phyloP scores from a whole-genome alignment of 2,113 vertebrate genomes.

The Cololabis saira region DNA sequence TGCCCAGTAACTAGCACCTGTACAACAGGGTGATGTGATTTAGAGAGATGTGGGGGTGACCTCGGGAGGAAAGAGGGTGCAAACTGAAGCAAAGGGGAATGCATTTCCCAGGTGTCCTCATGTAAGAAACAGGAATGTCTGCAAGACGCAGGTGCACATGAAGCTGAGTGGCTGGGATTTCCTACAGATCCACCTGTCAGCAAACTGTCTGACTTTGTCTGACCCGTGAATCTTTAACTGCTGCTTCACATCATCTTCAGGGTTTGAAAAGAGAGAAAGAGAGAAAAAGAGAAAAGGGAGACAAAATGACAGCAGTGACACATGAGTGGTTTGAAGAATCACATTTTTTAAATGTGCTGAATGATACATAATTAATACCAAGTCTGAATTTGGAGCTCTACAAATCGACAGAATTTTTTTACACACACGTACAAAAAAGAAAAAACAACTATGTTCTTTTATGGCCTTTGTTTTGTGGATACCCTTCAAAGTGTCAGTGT shows the following conservation, averaged over 20 bases:
- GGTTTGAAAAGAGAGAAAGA: too few relatives aligned
- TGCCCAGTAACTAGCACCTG: conserved; percentile 45
- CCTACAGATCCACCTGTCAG: conserved; percentile 61
- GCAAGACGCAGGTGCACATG: conserved; percentile 51
- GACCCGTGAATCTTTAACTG: too few relatives aligned
- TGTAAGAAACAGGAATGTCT: conserved; percentile 24
- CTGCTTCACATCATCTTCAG: not conserved
- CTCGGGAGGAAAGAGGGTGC: not conserved
- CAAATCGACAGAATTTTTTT: too few relatives aligned
- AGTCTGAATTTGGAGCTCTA: too few relatives aligned
- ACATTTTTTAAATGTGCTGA: too few relatives aligned
- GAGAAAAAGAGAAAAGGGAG: not conserved
- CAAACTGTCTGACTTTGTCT: conserved; percentile 21
- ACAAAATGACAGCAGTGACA: too few relatives aligned
- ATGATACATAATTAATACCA: too few relatives aligned
- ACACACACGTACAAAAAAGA: too few relatives aligned
- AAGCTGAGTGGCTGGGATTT: conserved; percentile 50
- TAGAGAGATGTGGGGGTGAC: not conserved
- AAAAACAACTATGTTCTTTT: too few relatives aligned
- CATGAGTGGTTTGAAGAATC: too few relatives aligned
- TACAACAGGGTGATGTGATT: conserved; percentile 48
- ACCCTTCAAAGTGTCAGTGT: not conserved
- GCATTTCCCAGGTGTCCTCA: conserved; percentile 41
- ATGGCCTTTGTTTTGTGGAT: not conserved
- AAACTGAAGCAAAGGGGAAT: conserved; percentile 17